These are phyloP conservation scores for Busseola fusca DNA, from an alignment of 2,888 invertebrate species.

Conservation along the genomic window DNA sequence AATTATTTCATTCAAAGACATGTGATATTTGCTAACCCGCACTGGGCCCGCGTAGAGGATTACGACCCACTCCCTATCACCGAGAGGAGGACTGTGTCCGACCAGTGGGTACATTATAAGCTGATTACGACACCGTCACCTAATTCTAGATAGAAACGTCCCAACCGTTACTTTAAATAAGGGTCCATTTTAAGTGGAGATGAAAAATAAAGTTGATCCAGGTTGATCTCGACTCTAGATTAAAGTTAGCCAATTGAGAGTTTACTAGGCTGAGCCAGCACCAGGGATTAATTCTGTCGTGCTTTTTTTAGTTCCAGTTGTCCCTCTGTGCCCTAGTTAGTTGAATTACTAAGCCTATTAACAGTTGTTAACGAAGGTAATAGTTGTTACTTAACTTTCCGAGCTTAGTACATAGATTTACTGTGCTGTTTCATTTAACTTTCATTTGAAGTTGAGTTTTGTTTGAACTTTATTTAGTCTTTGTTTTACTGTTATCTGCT, in stretches of 20 bases:
- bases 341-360: slow-evolving; percentile 74
- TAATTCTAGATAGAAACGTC: slow-evolving; percentile 19
- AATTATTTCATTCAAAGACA: too few species aligned
- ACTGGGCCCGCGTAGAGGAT: too few species aligned
- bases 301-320: slow-evolving; percentile 61
- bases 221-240: slow-evolving; percentile 75
- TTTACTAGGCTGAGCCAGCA: slow-evolving; percentile 74
- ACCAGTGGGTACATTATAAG: too few species aligned
- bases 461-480: neutral
- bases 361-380: slow-evolving; percentile 67
- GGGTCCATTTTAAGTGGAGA: slow-evolving; percentile 63
- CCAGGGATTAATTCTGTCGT: slow-evolving; percentile 55
- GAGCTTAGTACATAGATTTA: slow-evolving; percentile 36
- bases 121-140: neutral
- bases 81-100: too few species aligned
- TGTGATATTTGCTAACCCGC: too few species aligned
- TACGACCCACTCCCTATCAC: too few species aligned
- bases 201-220: slow-evolving; percentile 74
- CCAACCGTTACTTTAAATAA: slow-evolving; percentile 60
- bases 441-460: slow-evolving; percentile 13
- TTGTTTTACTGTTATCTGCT: neutral
- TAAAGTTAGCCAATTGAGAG: slow-evolving; percentile 75
- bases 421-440: slow-evolving; percentile 21
- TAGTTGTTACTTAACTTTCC: slow-evolving; percentile 48
- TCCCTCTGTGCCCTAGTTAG: slow-evolving; percentile 60